These are phyloP conservation scores for Prinia subflava DNA, from an alignment of 2,113 vertebrate genomes.

Conservation along the genomic window DNA sequence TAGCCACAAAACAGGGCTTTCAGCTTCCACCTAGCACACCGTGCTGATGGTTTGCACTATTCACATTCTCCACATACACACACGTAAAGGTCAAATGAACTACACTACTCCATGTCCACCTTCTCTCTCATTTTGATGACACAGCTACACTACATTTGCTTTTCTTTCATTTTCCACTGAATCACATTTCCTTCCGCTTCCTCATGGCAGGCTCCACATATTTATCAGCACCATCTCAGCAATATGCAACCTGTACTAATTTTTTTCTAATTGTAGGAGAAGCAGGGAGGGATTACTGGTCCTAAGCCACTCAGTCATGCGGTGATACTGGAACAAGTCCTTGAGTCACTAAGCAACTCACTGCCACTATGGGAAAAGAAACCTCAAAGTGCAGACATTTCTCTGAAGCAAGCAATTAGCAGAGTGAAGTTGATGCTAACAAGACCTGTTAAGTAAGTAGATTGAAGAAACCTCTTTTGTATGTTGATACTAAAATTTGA, in stretches of 20 bases:
- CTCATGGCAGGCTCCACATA: neutral
- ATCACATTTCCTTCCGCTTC: neutral
- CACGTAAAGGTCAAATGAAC: neutral
- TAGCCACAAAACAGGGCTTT: neutral
- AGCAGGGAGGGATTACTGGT: neutral
- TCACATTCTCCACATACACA: neutral
- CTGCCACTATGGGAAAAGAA: neutral
- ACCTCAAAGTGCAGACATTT: constrained; percentile 26
- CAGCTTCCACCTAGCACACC: neutral
- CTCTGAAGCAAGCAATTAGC: constrained; percentile 23
- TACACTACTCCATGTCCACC: neutral
- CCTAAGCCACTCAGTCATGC: neutral
- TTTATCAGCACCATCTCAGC: neutral
- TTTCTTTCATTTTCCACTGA: neutral
- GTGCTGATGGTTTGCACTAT: fast-evolving
- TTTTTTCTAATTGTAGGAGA: neutral
- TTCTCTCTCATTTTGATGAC: neutral
- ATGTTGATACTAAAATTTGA: neutral
- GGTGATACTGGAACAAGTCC: neutral
- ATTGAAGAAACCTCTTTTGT: neutral
- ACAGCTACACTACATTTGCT: neutral
- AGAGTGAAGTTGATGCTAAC: neutral
- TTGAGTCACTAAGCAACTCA: neutral
- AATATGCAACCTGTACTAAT: neutral
- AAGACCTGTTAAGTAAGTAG: neutral